Percentiles rank a stretch among this genome's conserved stretches.
These are phyloP conservation scores for human DNA, from an alignment of 2,113 vertebrate species.

Conservation along the genomic window DNA sequence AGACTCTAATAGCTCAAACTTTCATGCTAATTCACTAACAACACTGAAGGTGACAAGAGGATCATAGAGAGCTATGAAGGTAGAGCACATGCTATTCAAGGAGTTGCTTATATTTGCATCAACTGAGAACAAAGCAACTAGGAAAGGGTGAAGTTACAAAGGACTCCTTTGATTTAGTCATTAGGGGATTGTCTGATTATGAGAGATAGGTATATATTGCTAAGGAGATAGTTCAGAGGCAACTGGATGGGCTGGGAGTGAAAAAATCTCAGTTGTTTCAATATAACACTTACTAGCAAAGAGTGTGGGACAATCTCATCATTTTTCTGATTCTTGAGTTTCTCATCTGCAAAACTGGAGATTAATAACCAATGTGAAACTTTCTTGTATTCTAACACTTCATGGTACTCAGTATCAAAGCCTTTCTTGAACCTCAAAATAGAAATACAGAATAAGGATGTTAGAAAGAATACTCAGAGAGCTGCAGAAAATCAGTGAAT, in stretches of 20 bases:
- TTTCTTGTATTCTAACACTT: neutral
- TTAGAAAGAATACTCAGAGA: neutral
- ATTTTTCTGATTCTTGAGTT: neutral
- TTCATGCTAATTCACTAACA: neutral
- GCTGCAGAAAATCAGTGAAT: neutral
- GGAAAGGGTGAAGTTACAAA: neutral
- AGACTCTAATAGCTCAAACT: neutral
- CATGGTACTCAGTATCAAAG: neutral
- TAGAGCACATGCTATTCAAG: neutral
- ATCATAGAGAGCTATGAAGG: neutral
- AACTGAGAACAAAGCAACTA: neutral
- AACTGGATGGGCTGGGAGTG: too few species aligned
- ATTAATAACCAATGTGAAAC: neutral
- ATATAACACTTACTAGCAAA: neutral
- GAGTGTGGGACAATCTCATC: neutral
- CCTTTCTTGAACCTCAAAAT: neutral
- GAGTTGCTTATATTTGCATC: neutral
- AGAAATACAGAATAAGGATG: neutral
- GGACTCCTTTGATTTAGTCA: neutral
- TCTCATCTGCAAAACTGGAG: neutral
- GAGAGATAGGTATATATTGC: neutral
- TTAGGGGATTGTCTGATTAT: neutral
- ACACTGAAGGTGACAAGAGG: neutral
- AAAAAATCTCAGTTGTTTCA: neutral
- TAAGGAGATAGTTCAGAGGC: neutral